phyloP scores from a whole-genome alignment of 2,797 vertebrate species.

The Hephaestus fuliginosus region DNA sequence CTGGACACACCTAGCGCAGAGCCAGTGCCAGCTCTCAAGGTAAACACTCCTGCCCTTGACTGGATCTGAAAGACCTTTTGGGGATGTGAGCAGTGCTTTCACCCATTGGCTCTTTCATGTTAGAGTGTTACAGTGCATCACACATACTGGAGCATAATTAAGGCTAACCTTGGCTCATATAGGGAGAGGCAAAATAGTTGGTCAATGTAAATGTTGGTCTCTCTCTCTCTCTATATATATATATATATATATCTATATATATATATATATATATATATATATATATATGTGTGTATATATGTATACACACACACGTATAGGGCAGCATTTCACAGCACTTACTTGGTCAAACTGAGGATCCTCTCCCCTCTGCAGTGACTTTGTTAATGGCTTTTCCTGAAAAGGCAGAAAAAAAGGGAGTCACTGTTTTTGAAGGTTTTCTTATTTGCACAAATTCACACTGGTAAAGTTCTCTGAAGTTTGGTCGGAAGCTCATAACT shows the following conservation, averaged over 20 bases:
- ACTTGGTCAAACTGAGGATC: conserved; percentile 99
- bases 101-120: conserved; percentile 50
- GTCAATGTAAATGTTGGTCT: too few relatives aligned
- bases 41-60: conserved; percentile 80
- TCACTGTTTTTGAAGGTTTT: conserved; percentile 13
- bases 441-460: conserved; percentile 12
- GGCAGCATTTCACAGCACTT: conserved; percentile 71
- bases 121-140: conserved; percentile 37
- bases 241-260: too few relatives aligned
- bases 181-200: conserved; percentile 6
- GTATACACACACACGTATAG: too few relatives aligned
- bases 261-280: too few relatives aligned
- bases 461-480: conserved; percentile 17
- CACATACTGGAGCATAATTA: conserved; percentile 21
- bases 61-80: conserved; percentile 70
- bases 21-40: conserved; percentile 75
- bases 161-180: not conserved
- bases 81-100: conserved; percentile 81
- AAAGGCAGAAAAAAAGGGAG: conserved; percentile 59
- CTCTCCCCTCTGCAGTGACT: conserved; percentile 97
- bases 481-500: conserved; percentile 38
- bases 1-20: conserved; percentile 79
- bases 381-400: conserved; percentile 96
- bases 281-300: too few relatives aligned
- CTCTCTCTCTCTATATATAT: too few relatives aligned